Evolutionary conservation across 2,797 vertebrate genomes (phyloP).

Genomic region (Setipinna tenuifilis): DNA sequence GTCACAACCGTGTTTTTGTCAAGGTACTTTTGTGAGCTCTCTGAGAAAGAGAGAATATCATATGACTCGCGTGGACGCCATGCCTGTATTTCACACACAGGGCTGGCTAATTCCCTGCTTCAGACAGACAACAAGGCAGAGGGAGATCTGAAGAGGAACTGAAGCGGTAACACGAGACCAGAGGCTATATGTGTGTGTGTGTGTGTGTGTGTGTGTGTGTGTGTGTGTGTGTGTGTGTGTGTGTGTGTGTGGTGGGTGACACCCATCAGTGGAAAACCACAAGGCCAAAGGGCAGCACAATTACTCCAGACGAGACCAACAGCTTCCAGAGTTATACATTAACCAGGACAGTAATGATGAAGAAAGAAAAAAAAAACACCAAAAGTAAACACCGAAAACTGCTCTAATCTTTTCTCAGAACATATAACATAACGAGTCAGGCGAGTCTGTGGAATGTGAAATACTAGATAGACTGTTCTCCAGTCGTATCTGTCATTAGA

Average conservation of each 20-base stretch:
- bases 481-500: background rate
- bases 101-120: no score
- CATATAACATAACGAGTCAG: background rate
- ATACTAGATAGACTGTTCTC: background rate
- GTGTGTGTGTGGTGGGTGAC: background rate
- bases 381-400: background rate
- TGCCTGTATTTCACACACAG: no score
- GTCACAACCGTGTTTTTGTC: no score
- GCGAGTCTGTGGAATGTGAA: background rate
- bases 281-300: conserved; percentile 10
- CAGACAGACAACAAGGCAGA: no score
- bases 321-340: background rate
- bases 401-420: background rate
- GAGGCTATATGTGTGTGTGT: background rate
- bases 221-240: background rate
- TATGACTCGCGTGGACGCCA: no score
- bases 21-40: no score
- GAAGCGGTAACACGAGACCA: no score
- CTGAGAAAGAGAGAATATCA: no score
- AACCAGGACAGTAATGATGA: background rate
- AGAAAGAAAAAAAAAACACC: background rate
- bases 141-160: no score
- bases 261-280: background rate
- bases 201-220: background rate
- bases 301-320: background rate